Evolutionary conservation across 2,888 invertebrate genomes (phyloP), one percentile per base, ranked within the genome.

Genomic region (Andrena bucephala): DNA sequence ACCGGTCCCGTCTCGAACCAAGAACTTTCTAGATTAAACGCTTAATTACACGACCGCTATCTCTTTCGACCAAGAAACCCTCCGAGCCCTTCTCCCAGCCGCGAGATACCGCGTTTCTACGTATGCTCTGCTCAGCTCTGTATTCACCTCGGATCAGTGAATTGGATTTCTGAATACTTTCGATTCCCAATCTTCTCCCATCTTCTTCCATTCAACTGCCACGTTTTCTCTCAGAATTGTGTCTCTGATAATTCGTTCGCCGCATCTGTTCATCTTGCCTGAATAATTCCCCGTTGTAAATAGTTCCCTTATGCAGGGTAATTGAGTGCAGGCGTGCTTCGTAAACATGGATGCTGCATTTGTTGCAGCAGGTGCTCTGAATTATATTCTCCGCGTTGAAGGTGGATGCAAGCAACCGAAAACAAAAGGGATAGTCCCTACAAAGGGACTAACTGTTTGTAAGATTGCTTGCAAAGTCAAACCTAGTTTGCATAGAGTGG

Each of bases 1-100:
- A 59, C 70, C 65, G 81, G 71, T 83, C 82, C 75, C 86, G 67
- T 85, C 85, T 79, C 81, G 69, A 85, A 79, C 89, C 83, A 85
- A 81, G 87, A 90, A 91, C 90, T 91, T 90, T 88, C 85, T 83
- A 87, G 90, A 90, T 90, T 90, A 91, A 89, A 89, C 89, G 87
- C 89, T 92, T 91, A 92, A 92, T 91, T 90, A 89, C 88, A 83
- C 80, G 72, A 68, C 74, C 62, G 84, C 80, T 87, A 86, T 89
- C 90, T 85, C 83, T 84, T 82, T 82, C 78, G 85, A 59, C 79
- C 75, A 78, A 84, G 79, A 54, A 79, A 54, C 70, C 57, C 59
- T 24, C 57, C 31, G 63, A 65, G 54, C 69, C 69, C 69, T 65
- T 66, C 63, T 76, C 81, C 10, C n/a, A 5, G 50, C 48, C 20